Percentiles rank a stretch among this genome's conserved stretches.
These are phyloP conservation scores for Platalea minor DNA, from an alignment of 2,797 vertebrate species.

Conservation along the genomic window DNA sequence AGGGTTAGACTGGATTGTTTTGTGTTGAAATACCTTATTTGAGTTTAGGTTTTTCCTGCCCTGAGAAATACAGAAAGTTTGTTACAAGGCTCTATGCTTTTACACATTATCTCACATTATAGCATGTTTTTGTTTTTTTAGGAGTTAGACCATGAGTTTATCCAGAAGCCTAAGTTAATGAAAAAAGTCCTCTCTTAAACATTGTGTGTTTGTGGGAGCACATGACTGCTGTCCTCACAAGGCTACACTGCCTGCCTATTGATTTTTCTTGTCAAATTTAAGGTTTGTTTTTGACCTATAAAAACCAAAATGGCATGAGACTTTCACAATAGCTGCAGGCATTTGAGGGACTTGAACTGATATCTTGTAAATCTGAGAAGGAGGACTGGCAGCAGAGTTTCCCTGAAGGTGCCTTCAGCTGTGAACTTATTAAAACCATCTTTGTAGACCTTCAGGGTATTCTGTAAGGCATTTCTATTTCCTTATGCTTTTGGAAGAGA, in stretches of 20 bases:
- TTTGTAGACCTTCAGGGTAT: conserved; percentile 21
- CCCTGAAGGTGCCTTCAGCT: conserved; percentile 5
- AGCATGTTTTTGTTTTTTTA: neutral
- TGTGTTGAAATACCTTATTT: neutral
- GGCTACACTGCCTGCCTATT: neutral
- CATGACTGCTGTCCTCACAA: neutral
- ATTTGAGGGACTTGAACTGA: neutral
- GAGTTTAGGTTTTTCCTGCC: neutral
- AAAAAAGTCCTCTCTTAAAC: neutral
- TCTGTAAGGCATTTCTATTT: conserved; percentile 34
- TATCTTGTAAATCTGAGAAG: conserved; percentile 1
- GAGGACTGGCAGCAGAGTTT: neutral
- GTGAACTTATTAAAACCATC: conserved; percentile 34
- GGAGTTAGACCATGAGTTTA: neutral
- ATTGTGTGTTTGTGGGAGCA: neutral
- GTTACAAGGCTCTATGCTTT: neutral
- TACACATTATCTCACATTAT: neutral
- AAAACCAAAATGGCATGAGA: conserved; percentile 22
- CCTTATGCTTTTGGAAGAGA: neutral
- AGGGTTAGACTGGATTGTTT: neutral
- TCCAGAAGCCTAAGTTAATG: neutral
- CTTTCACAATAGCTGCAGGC: conserved; percentile 27
- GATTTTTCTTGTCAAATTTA: conserved; percentile 50
- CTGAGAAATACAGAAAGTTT: neutral
- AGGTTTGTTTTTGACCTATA: conserved; percentile 31